Conservation (phyloP, 2,888 invertebrate species). For the Escarpia spicata region DNA sequence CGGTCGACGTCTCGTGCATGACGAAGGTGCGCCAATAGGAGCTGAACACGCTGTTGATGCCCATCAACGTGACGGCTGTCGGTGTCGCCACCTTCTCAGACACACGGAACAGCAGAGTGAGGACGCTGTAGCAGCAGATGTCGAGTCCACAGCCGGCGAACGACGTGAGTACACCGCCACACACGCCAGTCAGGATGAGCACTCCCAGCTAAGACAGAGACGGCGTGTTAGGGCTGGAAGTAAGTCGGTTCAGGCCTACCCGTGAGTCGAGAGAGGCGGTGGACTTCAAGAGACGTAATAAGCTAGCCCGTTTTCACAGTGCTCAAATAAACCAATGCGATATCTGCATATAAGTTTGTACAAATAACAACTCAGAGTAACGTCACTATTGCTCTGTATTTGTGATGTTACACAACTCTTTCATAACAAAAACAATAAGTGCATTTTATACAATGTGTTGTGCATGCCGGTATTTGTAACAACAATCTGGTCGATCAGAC, state of each 20-base stretch:
- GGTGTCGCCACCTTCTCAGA: constrained; percentile 56
- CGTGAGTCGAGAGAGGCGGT: too few relatives aligned
- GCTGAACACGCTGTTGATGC: constrained; percentile 46
- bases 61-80: constrained; percentile 58
- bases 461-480: not conserved
- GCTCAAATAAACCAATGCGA: not conserved
- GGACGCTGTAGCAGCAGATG: constrained; percentile 49
- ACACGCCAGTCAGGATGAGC: constrained; percentile 50
- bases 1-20: constrained; percentile 25
- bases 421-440: not conserved
- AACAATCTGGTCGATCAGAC: not conserved
- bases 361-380: not conserved
- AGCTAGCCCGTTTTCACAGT: not conserved
- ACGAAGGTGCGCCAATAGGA: constrained; percentile 52
- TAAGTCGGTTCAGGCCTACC: too few relatives aligned
- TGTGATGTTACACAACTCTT: not conserved
- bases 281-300: too few relatives aligned
- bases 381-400: not conserved
- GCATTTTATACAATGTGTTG: not conserved
- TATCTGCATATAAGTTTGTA: not conserved
- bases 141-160: constrained; percentile 60
- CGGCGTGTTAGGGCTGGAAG: too few relatives aligned
- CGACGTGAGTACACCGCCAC: constrained; percentile 55
- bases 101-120: constrained; percentile 27
- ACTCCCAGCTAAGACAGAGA: constrained; percentile 27